Conservation (phyloP, 2,797 vertebrate species). For the Cryptoblepharus egeriae region DNA sequence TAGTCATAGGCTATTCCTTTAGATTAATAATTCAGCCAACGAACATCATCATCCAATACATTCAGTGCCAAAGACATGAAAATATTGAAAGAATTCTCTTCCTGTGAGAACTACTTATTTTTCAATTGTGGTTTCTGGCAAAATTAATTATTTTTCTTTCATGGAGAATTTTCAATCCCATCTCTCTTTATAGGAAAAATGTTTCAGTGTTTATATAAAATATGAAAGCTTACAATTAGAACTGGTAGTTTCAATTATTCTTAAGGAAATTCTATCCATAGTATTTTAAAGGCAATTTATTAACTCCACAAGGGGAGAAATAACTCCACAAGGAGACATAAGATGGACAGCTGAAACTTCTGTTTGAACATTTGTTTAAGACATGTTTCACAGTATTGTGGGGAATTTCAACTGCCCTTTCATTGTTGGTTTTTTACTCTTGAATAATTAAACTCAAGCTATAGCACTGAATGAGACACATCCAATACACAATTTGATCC, state of each 20-base stretch:
- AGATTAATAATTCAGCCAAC: not conserved
- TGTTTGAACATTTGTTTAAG: not conserved
- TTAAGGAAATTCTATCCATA: not conserved
- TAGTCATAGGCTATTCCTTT: not conserved
- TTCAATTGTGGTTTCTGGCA: not conserved
- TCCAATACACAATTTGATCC: constrained; percentile 11
- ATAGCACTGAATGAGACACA: constrained; percentile 20
- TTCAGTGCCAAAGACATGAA: not conserved
- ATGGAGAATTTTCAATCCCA: not conserved
- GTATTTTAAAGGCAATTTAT: not conserved
- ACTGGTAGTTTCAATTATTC: not conserved
- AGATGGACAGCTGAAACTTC: not conserved
- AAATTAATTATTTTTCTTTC: not conserved
- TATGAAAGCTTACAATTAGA: not conserved
- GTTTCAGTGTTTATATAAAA: constrained; percentile 1
- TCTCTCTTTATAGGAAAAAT: not conserved
- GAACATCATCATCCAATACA: not conserved
- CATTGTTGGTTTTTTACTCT: not conserved
- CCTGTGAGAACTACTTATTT: not conserved
- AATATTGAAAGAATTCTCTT: not conserved
- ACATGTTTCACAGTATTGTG: not conserved
- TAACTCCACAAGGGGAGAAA: not conserved
- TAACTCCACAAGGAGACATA: not conserved
- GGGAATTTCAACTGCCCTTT: not conserved
- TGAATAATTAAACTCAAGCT: constrained; percentile 24